A percentile compares a stretch with the other conserved stretches of the same genome.
phyloP scores from a whole-genome alignment of 1,140 invertebrate genomes.

The Temnothorax curvispinosus region DNA sequence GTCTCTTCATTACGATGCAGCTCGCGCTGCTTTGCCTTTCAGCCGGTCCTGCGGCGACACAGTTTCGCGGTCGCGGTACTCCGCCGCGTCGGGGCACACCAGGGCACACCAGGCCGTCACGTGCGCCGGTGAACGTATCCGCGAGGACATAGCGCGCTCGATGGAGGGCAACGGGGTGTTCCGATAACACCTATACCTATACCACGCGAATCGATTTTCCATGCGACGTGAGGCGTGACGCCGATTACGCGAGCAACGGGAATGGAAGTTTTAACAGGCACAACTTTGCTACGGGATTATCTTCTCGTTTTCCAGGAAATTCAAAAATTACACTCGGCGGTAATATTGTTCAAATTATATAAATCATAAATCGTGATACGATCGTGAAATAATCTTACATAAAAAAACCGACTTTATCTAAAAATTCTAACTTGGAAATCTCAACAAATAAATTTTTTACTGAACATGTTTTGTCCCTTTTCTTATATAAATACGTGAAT shows the following conservation, averaged over 20 bases:
- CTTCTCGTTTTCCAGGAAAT: not conserved
- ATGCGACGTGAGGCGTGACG: not conserved
- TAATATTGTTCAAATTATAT: not conserved
- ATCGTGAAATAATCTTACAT: not conserved
- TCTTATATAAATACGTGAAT: not conserved
- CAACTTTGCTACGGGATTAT: not conserved
- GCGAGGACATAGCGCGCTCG: conserved; percentile 16
- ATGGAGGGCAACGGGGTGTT: conserved; percentile 21
- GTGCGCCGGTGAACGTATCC: conserved; percentile 12
- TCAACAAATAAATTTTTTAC: not conserved
- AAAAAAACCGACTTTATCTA: not conserved
- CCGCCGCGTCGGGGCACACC: not conserved
- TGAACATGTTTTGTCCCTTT: not conserved
- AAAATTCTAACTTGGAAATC: not conserved
- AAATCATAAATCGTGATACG: not conserved
- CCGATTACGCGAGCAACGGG: not conserved
- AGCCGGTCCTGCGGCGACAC: conserved; percentile 33
- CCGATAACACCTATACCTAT: conserved; percentile 36
- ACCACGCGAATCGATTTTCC: conserved; percentile 25
- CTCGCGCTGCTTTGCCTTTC: conserved; percentile 27
- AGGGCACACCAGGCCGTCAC: not conserved
- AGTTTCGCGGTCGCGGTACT: conserved; percentile 57
- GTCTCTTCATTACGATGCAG: conserved; percentile 60
- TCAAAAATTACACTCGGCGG: not conserved
- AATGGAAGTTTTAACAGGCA: not conserved